These are phyloP conservation scores for Alosa alosa DNA, from an alignment of 2,113 vertebrate genomes.

Conservation along the genomic window DNA sequence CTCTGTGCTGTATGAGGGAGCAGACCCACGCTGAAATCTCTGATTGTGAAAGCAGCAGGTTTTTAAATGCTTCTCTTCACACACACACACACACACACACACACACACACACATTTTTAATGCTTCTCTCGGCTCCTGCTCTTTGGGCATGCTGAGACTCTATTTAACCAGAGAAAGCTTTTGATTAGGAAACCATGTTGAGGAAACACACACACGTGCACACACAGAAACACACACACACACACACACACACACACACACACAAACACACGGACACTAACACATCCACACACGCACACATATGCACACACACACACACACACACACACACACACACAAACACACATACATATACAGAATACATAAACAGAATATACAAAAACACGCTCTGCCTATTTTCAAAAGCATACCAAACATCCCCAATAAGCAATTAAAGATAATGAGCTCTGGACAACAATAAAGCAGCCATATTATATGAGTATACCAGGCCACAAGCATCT, in stretches of 20 bases:
- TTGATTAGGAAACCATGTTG: slow-evolving; percentile 20
- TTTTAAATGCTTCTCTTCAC: slow-evolving; percentile 20
- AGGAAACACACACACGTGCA: background rate
- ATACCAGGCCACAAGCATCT: background rate
- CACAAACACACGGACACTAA: background rate
- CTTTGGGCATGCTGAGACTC: background rate
- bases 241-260: background rate
- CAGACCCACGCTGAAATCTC: slow-evolving; percentile 23
- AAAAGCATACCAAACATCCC: background rate
- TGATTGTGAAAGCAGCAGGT: slow-evolving; percentile 29
- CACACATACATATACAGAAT: background rate
- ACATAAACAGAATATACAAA: background rate
- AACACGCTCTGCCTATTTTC: background rate
- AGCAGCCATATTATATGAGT: too few relatives aligned
- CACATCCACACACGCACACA: background rate
- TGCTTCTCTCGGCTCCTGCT: background rate
- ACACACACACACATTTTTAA: background rate
- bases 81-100: too few relatives aligned
- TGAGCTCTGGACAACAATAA: background rate
- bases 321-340: too few relatives aligned
- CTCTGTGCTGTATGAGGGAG: background rate
- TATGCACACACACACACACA: background rate
- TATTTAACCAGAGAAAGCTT: slow-evolving; percentile 20
- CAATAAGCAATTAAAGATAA: background rate
- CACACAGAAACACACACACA: background rate